Evolutionary conservation across 2,888 invertebrate species (phyloP).

Genomic region (Agrotis segetum): DNA sequence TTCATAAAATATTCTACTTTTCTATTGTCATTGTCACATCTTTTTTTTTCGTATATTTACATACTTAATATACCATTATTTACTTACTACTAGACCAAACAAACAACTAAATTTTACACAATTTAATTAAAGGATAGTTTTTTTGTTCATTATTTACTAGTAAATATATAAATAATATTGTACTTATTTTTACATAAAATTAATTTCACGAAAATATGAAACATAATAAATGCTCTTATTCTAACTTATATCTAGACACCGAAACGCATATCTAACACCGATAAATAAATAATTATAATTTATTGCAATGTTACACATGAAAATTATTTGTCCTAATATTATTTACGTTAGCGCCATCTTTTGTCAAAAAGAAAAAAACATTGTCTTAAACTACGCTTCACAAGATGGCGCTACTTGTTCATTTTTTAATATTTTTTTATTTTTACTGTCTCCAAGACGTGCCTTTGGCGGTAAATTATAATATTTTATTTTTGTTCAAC

Average conservation of each 20-base stretch:
- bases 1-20: constrained; percentile 68
- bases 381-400: constrained; percentile 6
- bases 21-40: constrained; percentile 88
- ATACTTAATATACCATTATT: constrained; percentile 24
- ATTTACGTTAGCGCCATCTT: constrained; percentile 47
- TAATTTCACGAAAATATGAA: not conserved
- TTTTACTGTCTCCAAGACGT: constrained; percentile 60
- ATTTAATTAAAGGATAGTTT: not conserved
- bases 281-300: constrained; percentile 50
- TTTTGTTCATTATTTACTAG: no score
- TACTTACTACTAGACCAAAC: not conserved
- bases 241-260: constrained; percentile 48
- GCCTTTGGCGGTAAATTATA: constrained; percentile 55
- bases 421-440: not conserved
- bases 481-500: constrained; percentile 45
- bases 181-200: no score
- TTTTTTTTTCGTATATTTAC: constrained; percentile 59
- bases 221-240: not conserved
- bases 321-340: constrained; percentile 31
- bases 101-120: not conserved
- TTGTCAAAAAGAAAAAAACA: constrained; percentile 18
- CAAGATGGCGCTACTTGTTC: constrained; percentile 43
- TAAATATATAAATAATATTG: no score
- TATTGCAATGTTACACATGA: constrained; percentile 70
- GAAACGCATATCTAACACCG: constrained; percentile 38